Conservation (phyloP, 2,888 invertebrate species). For the Lymantria dispar region DNA sequence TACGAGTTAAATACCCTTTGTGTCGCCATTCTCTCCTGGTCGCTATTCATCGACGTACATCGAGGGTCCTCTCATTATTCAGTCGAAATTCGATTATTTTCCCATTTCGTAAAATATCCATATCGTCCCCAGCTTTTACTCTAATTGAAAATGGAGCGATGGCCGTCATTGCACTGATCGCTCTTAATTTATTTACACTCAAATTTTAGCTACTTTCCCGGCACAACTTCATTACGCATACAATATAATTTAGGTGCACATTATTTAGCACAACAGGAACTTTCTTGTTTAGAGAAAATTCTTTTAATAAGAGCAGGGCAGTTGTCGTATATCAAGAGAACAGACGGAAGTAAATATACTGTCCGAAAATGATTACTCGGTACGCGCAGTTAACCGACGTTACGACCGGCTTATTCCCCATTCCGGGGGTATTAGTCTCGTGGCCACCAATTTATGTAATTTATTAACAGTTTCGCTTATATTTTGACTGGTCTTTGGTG, state of each 20-base stretch:
- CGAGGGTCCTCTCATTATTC: slow-evolving; percentile 80
- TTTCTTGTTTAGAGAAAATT: slow-evolving; percentile 26
- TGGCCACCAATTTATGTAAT: slow-evolving; percentile 77
- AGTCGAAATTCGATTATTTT: slow-evolving; percentile 81
- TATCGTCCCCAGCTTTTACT: slow-evolving; percentile 77
- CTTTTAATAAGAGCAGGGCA: slow-evolving; percentile 60
- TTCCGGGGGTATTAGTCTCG: slow-evolving; percentile 76
- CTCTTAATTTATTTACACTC: slow-evolving; percentile 64
- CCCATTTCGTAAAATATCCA: slow-evolving; percentile 81
- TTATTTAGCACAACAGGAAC: slow-evolving; percentile 15
- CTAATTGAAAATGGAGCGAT: slow-evolving; percentile 76
- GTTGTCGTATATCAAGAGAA: slow-evolving; percentile 57
- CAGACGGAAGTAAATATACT: slow-evolving; percentile 77
- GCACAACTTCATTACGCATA: slow-evolving; percentile 34
- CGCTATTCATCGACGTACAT: slow-evolving; percentile 59
- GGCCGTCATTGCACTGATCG: slow-evolving; percentile 57
- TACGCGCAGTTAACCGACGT: slow-evolving; percentile 72
- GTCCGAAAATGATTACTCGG: slow-evolving; percentile 78
- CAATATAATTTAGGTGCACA: slow-evolving; percentile 31
- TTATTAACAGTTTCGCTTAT: slow-evolving; percentile 76
- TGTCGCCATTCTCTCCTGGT: slow-evolving; percentile 67
- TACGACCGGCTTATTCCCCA: slow-evolving; percentile 76
- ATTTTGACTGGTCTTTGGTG: slow-evolving; percentile 59
- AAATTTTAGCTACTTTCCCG: slow-evolving; percentile 36
- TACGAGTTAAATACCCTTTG: slow-evolving; percentile 82